phyloP scores from a whole-genome alignment of 1,140 invertebrate genomes.

The Drosophila subobscura region DNA sequence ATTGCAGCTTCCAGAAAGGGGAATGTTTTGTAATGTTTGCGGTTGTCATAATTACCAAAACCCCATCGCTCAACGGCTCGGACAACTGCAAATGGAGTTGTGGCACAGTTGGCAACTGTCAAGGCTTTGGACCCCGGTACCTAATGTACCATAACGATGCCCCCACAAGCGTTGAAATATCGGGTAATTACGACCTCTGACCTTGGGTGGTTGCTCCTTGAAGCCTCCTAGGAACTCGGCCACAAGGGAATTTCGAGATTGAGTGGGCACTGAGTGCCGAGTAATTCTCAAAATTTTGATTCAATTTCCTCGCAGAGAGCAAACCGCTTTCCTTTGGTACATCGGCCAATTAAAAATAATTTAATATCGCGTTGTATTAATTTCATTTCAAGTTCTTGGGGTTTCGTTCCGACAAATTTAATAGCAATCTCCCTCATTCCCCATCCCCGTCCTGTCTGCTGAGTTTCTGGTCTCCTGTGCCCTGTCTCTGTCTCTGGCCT shows the following conservation, averaged over 20 bases:
- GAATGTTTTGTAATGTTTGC: constrained; percentile 36
- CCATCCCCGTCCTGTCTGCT: too few relatives aligned
- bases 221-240: too few relatives aligned
- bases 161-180: constrained; percentile 47
- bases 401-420: constrained; percentile 39
- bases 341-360: constrained; percentile 71
- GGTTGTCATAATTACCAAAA: constrained; percentile 53
- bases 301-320: constrained; percentile 55
- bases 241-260: neutral
- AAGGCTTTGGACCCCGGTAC: constrained; percentile 15
- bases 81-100: constrained; percentile 21
- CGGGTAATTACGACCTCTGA: constrained; percentile 56
- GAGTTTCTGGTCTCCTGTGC: constrained; percentile 12
- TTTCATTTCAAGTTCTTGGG: constrained; percentile 59
- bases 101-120: constrained; percentile 30
- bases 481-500: constrained; percentile 21
- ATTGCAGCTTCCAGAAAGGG: constrained; percentile 5
- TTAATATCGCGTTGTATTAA: constrained; percentile 65
- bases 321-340: constrained; percentile 19
- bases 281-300: constrained; percentile 55
- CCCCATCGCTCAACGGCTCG: constrained; percentile 33
- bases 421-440: constrained; percentile 21
- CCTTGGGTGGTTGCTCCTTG: constrained; percentile 24
- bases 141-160: constrained; percentile 42
- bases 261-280: constrained; percentile 2